These are phyloP conservation scores for Brachyhypopomus occidentalis DNA, from an alignment of 2,113 vertebrate species.

Conservation along the genomic window DNA sequence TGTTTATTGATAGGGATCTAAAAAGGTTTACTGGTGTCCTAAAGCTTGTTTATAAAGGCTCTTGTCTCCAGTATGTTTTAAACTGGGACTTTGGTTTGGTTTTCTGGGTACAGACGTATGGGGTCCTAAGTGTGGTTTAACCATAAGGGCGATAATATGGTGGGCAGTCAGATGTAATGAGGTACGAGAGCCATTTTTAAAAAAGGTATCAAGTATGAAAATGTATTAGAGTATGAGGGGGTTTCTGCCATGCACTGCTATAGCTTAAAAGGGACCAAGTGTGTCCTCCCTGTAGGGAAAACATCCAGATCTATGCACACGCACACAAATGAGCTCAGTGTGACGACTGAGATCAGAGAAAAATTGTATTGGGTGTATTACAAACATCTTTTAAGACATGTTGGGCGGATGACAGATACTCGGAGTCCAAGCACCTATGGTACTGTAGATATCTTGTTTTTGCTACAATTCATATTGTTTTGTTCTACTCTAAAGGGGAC, in stretches of 20 bases:
- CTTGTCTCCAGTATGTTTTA: too few relatives aligned
- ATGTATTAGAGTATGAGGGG: constrained; percentile 9
- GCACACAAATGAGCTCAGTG: not conserved
- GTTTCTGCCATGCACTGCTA: constrained; percentile 2
- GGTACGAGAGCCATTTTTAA: not conserved
- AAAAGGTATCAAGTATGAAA: constrained; percentile 3
- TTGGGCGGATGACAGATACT: constrained; percentile 26
- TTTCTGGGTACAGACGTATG: not conserved
- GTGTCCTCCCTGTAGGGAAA: too few relatives aligned
- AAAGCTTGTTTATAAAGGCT: too few relatives aligned
- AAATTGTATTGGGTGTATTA: not conserved
- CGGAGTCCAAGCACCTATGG: too few relatives aligned
- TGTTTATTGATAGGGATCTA: too few relatives aligned
- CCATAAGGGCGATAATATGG: not conserved
- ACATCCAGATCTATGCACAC: not conserved
- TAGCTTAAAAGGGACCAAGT: not conserved
- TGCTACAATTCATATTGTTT: too few relatives aligned
- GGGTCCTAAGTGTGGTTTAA: not conserved
- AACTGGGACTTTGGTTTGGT: too few relatives aligned
- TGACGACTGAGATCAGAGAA: constrained; percentile 1
- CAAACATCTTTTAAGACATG: not conserved
- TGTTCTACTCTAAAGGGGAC: too few relatives aligned
- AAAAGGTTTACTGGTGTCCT: too few relatives aligned
- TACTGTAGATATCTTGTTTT: too few relatives aligned
- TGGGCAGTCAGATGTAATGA: not conserved